Percentiles rank a stretch among this genome's conserved stretches.
Conservation (phyloP, 1,140 invertebrate genomes). For the Drosophila virilis region DNA sequence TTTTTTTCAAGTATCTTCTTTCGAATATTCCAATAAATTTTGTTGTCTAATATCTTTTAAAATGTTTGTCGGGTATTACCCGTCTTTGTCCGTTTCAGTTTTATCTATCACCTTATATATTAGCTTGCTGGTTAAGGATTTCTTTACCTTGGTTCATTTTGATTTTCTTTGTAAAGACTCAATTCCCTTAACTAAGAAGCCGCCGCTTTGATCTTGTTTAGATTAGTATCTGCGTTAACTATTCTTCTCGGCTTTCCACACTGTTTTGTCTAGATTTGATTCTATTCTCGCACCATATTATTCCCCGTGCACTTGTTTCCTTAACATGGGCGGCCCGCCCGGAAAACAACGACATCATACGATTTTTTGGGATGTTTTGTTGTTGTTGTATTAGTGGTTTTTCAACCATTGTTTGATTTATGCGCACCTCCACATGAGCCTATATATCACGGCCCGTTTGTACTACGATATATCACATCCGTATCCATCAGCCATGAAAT, state of each 20-base stretch:
- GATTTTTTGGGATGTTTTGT: slow-evolving; percentile 17
- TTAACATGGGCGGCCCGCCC: slow-evolving; percentile 15
- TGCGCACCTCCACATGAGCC: slow-evolving; percentile 64
- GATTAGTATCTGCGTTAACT: slow-evolving; percentile 13
- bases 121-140: too few relatives aligned
- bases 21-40: too few relatives aligned
- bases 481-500: slow-evolving; percentile 79
- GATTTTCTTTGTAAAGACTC: slow-evolving; percentile 4
- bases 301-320: slow-evolving; percentile 30
- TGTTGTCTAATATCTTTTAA: too few relatives aligned
- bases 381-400: slow-evolving; percentile 21
- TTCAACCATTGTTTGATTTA: slow-evolving; percentile 60
- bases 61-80: too few relatives aligned
- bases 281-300: neutral
- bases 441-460: slow-evolving; percentile 64
- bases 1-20: too few relatives aligned
- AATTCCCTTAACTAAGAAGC: slow-evolving; percentile 2
- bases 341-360: slow-evolving; percentile 22
- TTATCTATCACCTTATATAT: too few relatives aligned
- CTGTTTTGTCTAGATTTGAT: slow-evolving; percentile 1
- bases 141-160: neutral
- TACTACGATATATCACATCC: slow-evolving; percentile 55
- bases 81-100: too few relatives aligned
- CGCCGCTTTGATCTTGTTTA: slow-evolving; percentile 31
- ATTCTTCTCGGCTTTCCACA: slow-evolving; percentile 15